Conservation (phyloP, 1,140 invertebrate genomes). For the Temnothorax curvispinosus region DNA sequence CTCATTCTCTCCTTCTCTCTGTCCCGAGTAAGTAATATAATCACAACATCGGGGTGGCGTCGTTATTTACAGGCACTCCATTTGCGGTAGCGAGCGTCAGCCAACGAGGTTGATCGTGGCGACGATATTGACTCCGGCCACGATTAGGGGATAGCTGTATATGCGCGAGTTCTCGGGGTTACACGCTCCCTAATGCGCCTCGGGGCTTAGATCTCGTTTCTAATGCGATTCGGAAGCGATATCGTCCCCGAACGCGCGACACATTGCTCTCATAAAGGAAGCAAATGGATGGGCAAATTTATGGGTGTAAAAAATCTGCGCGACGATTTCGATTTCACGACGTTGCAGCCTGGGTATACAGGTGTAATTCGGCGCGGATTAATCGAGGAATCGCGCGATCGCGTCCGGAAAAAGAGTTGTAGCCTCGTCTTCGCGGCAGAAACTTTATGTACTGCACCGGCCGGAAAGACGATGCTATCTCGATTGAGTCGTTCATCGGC, state of each 20-base stretch:
- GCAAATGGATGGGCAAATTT: background rate
- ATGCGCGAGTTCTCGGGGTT: slow-evolving; percentile 20
- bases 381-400: slow-evolving; percentile 33
- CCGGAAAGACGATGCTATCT: slow-evolving; percentile 53
- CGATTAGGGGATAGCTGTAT: slow-evolving; percentile 68
- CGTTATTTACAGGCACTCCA: slow-evolving; percentile 85
- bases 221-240: slow-evolving; percentile 57
- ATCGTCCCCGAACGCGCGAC: background rate
- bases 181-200: slow-evolving; percentile 69
- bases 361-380: slow-evolving; percentile 46
- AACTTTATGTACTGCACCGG: slow-evolving; percentile 55
- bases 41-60: slow-evolving; percentile 85
- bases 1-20: slow-evolving; percentile 63
- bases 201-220: slow-evolving; percentile 63
- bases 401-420: slow-evolving; percentile 27
- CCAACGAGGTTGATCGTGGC: slow-evolving; percentile 68
- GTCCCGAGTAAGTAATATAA: slow-evolving; percentile 83
- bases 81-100: slow-evolving; percentile 70
- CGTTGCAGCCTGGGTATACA: background rate
- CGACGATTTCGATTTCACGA: background rate
- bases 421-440: slow-evolving; percentile 27
- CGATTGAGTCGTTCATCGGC: slow-evolving; percentile 66
- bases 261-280: background rate
- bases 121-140: slow-evolving; percentile 75
- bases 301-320: background rate